Percentiles rank a stretch among this genome's conserved stretches.
Conservation (phyloP, 2,888 invertebrate species). For the Nebria salina region DNA sequence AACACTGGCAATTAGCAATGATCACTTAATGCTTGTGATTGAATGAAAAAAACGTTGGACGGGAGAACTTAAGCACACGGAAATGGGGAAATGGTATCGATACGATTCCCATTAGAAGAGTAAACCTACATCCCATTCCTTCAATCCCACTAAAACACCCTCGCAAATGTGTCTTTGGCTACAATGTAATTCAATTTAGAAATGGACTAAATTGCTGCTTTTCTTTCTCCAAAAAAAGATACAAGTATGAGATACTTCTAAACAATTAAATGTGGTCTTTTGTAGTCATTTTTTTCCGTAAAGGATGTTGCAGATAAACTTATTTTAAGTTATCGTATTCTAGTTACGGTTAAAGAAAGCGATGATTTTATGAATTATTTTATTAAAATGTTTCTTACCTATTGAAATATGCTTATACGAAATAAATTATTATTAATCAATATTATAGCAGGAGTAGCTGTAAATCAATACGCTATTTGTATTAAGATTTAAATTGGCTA, state of each 20-base stretch:
- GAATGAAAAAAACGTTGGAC: conserved; percentile 28
- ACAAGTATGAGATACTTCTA: neutral
- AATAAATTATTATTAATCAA: no score
- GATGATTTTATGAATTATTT: no score
- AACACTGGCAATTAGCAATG: conserved; percentile 17
- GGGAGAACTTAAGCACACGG: conserved; percentile 33
- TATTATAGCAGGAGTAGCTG: no score
- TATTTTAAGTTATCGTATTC: no score
- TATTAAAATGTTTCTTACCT: no score
- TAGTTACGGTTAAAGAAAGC: no score
- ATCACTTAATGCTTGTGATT: conserved; percentile 27
- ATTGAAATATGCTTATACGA: no score
- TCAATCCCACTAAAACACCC: neutral
- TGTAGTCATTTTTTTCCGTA: neutral
- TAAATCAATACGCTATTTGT: no score
- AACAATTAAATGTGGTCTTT: neutral
- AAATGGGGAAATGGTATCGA: conserved; percentile 25
- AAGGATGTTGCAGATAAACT: neutral
- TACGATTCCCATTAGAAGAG: conserved; percentile 31
- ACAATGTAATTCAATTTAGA: conserved; percentile 35
- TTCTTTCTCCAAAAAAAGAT: neutral
- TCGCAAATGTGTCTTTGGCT: conserved; percentile 33
- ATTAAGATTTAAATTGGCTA: no score
- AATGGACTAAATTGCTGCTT: conserved; percentile 12
- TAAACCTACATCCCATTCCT: neutral